Percentiles rank a stretch among this genome's conserved stretches.
Conservation (phyloP, 2,888 invertebrate species). For the Aquatica leii region DNA sequence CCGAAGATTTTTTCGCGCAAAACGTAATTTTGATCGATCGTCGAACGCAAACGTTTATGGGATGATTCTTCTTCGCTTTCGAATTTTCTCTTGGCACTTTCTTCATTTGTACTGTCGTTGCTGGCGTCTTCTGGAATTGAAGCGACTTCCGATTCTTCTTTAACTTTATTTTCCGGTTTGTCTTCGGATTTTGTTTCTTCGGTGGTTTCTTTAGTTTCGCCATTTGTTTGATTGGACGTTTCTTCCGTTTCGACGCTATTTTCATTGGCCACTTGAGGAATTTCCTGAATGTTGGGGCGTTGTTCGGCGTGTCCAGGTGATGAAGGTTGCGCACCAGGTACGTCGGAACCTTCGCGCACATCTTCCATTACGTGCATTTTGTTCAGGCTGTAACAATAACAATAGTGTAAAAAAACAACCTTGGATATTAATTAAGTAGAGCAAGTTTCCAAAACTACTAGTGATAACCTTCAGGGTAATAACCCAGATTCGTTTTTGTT, state of each 20-base stretch:
- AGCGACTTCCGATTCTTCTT: conserved; percentile 19
- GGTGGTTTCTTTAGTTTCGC: conserved; percentile 32
- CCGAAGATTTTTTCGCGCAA: conserved; percentile 68
- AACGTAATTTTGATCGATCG: conserved; percentile 55
- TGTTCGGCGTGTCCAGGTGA: conserved; percentile 60
- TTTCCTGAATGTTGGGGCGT: conserved; percentile 42
- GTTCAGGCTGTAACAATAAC: conserved; percentile 61
- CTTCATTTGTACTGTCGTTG: conserved; percentile 40
- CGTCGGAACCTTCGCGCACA: conserved; percentile 60
- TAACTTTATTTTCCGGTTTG: conserved; percentile 3
- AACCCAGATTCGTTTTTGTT: background rate
- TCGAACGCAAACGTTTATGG: conserved; percentile 53
- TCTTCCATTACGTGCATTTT: conserved; percentile 70
- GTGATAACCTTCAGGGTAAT: conserved; percentile 4
- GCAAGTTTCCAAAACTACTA: background rate
- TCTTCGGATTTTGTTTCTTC: conserved; percentile 31
- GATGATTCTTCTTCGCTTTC: conserved; percentile 44
- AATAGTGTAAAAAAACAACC: background rate
- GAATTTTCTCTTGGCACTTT: conserved; percentile 42
- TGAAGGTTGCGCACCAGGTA: conserved; percentile 52
- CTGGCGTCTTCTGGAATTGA: conserved; percentile 36
- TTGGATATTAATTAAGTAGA: background rate
- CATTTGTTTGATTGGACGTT: conserved; percentile 34
- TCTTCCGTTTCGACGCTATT: conserved; percentile 31
- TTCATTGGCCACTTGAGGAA: conserved; percentile 21